Percentiles rank a stretch among this genome's conserved stretches.
Evolutionary conservation across 2,113 vertebrate species (phyloP).

Genomic region (Serranochromis macrocephalus): DNA sequence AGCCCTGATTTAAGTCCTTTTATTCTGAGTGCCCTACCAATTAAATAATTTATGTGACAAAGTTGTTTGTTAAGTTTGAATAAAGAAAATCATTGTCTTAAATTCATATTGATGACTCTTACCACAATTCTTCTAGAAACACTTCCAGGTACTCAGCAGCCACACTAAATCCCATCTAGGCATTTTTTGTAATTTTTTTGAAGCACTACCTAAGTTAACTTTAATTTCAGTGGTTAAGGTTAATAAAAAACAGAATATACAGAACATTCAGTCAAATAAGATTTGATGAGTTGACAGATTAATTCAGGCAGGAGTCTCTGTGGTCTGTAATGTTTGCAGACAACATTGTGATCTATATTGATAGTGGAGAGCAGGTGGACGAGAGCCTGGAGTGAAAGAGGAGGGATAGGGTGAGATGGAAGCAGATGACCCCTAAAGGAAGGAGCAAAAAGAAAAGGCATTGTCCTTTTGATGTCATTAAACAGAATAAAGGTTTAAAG

Average conservation of each 20-base stretch:
- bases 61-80: neutral
- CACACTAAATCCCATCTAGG: neutral
- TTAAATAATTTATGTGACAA: neutral
- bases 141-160: neutral
- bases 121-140: neutral
- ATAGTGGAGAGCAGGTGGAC: neutral
- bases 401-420: neutral
- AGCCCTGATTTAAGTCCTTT: neutral
- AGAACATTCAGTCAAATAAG: neutral
- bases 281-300: neutral
- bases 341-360: neutral
- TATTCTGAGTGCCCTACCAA: neutral
- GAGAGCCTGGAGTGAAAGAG: neutral
- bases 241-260: neutral
- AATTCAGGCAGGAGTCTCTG: neutral
- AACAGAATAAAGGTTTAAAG: neutral
- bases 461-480: neutral
- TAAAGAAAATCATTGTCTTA: neutral
- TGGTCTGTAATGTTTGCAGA: neutral
- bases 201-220: neutral
- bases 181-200: neutral
- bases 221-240: neutral
- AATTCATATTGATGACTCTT: neutral
- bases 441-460: neutral
- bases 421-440: neutral